phyloP scores from a whole-genome alignment of 2,113 vertebrate species.

The Marmota flaviventris region DNA sequence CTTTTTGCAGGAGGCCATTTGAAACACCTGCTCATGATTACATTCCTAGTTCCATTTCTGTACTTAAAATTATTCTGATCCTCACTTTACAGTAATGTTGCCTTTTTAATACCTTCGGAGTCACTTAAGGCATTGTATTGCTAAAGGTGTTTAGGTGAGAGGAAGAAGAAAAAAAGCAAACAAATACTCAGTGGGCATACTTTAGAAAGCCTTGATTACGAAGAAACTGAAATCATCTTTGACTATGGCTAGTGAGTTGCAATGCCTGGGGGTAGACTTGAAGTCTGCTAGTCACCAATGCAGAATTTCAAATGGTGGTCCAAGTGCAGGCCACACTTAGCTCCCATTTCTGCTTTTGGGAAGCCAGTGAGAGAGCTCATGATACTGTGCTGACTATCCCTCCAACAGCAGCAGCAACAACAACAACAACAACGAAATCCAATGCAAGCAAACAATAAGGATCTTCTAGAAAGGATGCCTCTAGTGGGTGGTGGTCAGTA shows the following conservation, averaged over 20 bases:
- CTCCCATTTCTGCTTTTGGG: background rate
- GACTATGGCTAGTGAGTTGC: background rate
- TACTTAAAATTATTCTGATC: conserved; percentile 77
- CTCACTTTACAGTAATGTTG: conserved; percentile 54
- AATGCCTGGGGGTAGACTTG: background rate
- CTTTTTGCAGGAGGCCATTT: conserved; percentile 68
- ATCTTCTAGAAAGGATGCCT: background rate
- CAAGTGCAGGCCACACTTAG: background rate
- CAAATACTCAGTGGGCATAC: background rate
- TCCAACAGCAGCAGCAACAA: background rate
- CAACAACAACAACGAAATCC: background rate
- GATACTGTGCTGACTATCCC: background rate
- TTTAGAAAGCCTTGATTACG: background rate
- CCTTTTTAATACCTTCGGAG: conserved; percentile 72
- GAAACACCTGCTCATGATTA: conserved; percentile 79
- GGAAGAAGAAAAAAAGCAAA: background rate
- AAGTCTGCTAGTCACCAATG: background rate
- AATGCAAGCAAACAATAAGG: background rate
- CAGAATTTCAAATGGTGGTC: background rate
- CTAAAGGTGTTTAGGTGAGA: conserved; percentile 23
- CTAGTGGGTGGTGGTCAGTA: background rate
- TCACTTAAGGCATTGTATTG: conserved; percentile 27
- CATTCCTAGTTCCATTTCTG: conserved; percentile 76
- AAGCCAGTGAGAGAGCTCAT: background rate
- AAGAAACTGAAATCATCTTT: background rate